phyloP scores from a whole-genome alignment of 2,113 vertebrate species.

The Cynopterus brachyotis region DNA sequence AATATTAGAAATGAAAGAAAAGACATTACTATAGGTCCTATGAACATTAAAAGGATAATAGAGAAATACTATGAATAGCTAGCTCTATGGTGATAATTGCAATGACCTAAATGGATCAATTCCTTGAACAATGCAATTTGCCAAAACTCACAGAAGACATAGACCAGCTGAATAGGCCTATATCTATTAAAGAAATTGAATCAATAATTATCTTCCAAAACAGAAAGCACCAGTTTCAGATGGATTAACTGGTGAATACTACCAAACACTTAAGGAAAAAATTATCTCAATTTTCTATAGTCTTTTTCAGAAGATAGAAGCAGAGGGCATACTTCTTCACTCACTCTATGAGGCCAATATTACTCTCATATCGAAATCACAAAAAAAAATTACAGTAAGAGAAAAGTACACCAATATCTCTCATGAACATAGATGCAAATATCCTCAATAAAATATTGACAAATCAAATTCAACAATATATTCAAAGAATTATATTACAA shows the following conservation, averaged over 20 bases:
- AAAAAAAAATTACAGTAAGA: neutral
- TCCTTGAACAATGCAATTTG: neutral
- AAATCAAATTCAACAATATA: neutral
- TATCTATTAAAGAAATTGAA: neutral
- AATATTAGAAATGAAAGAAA: neutral
- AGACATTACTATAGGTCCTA: neutral
- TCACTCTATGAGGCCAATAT: neutral
- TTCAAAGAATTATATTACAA: neutral
- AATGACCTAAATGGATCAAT: neutral
- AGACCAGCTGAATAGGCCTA: neutral
- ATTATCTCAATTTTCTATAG: neutral
- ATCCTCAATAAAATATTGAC: neutral
- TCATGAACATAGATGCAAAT: neutral
- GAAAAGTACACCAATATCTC: neutral
- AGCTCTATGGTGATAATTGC: neutral
- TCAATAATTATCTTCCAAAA: neutral
- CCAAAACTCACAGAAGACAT: neutral
- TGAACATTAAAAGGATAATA: neutral
- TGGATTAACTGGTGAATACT: neutral
- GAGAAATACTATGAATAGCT: neutral
- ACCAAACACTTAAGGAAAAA: neutral
- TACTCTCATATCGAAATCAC: neutral
- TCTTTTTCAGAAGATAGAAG: conserved; percentile 4
- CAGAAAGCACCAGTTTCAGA: neutral
- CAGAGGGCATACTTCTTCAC: neutral